Conservation (phyloP, 1,140 invertebrate genomes). For the Listronotus oregonensis region DNA sequence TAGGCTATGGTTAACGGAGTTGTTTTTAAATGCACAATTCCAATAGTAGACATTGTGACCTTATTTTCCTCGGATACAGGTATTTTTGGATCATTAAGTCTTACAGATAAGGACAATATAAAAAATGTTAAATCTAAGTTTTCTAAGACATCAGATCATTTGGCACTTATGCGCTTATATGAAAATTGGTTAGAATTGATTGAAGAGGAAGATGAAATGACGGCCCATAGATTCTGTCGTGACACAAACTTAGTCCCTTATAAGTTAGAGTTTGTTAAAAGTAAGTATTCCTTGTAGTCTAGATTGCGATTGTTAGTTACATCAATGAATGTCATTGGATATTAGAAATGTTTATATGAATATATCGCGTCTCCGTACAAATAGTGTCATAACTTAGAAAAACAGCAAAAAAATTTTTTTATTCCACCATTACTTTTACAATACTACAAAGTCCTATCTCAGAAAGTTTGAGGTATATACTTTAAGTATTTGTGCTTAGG, state of each 20-base stretch:
- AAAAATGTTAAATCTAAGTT: conserved; percentile 43
- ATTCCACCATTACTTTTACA: too few species aligned
- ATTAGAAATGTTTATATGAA: too few species aligned
- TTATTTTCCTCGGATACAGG: conserved; percentile 48
- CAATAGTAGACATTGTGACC: conserved; percentile 54
- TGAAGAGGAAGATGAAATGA: conserved; percentile 34
- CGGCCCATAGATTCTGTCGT: conserved; percentile 42
- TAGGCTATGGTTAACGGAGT: conserved; percentile 60
- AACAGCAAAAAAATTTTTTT: too few species aligned
- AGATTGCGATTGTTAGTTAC: too few species aligned
- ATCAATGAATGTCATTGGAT: too few species aligned
- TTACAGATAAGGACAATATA: conserved; percentile 42
- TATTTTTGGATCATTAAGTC: conserved; percentile 43
- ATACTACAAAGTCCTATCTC: too few species aligned
- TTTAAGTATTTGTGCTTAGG: too few species aligned
- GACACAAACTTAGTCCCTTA: conserved; percentile 42
- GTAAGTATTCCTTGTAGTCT: conserved; percentile 40
- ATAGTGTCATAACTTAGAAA: too few species aligned
- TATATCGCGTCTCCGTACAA: too few species aligned
- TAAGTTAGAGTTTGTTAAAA: conserved; percentile 48
- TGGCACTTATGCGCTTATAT: conserved; percentile 50
- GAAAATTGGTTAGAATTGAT: conserved; percentile 49
- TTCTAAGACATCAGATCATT: conserved; percentile 49
- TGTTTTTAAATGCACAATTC: conserved; percentile 61
- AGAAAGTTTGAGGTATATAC: too few species aligned